Percentiles rank a stretch among this genome's conserved stretches.
phyloP scores from a whole-genome alignment of 2,888 invertebrate genomes.

The Lasioglossum leucozonium region DNA sequence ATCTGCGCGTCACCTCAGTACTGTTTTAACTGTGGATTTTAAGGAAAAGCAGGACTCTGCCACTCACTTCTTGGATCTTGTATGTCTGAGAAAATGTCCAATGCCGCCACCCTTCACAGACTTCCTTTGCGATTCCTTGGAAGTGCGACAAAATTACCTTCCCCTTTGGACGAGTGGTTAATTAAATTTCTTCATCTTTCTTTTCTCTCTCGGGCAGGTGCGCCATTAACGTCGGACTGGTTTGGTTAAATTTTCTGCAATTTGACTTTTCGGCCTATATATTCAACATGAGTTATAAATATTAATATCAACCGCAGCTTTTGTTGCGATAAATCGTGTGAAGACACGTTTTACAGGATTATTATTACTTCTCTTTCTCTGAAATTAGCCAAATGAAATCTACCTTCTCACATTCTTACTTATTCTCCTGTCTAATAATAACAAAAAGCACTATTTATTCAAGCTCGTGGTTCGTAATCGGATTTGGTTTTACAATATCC shows the following conservation, averaged over 20 bases:
- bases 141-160: slow-evolving; percentile 63
- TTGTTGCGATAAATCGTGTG: background rate
- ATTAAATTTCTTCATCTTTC: slow-evolving; percentile 63
- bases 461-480: too few relatives aligned
- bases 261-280: slow-evolving; percentile 28
- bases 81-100: slow-evolving; percentile 38
- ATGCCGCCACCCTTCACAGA: slow-evolving; percentile 35
- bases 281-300: background rate
- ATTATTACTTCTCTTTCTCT: background rate
- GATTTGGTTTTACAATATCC: too few relatives aligned
- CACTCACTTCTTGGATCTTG: slow-evolving; percentile 44
- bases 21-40: slow-evolving; percentile 48
- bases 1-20: background rate
- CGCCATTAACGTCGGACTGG: slow-evolving; percentile 45
- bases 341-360: background rate
- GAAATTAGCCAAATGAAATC: background rate
- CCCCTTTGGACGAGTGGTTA: slow-evolving; percentile 55
- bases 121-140: slow-evolving; percentile 53
- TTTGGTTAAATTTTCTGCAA: slow-evolving; percentile 57
- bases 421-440: background rate
- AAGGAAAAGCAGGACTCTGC: slow-evolving; percentile 17
- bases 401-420: background rate
- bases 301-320: slow-evolving; percentile 1
- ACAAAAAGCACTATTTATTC: too few relatives aligned
- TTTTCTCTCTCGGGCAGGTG: slow-evolving; percentile 44